Evolutionary conservation across 2,888 invertebrate species (phyloP).

Genomic region (Tiliacea citrago): DNA sequence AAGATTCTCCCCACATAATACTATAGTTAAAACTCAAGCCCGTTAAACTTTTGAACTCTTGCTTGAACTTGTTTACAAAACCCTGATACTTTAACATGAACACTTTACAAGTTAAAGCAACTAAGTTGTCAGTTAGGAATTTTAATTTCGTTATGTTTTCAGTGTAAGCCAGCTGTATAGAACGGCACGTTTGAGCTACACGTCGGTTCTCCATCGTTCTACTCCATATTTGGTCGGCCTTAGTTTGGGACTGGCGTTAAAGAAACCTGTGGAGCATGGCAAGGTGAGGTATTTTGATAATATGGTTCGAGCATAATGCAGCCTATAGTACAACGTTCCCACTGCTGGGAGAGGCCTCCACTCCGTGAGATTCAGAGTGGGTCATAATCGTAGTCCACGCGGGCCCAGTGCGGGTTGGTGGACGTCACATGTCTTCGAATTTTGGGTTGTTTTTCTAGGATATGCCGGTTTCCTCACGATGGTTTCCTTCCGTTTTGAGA

Average conservation of each 20-base stretch:
- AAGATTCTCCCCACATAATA: conserved; percentile 34
- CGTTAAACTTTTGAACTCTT: conserved; percentile 54
- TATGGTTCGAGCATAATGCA: not conserved
- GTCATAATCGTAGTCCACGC: not conserved
- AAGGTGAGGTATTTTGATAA: conserved; percentile 72
- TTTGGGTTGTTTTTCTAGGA: not conserved
- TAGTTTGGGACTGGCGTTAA: conserved; percentile 90
- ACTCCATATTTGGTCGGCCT: conserved; percentile 92
- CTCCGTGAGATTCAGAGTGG: too few relatives aligned
- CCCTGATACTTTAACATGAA: conserved; percentile 60
- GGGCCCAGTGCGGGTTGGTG: too few relatives aligned
- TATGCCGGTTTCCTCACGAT: too few relatives aligned
- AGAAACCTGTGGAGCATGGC: conserved; percentile 81
- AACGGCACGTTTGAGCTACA: conserved; percentile 92
- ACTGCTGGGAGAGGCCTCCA: not conserved
- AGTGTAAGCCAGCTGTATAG: conserved; percentile 93
- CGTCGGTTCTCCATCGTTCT: conserved; percentile 91
- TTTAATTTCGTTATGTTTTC: conserved; percentile 70
- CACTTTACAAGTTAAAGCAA: conserved; percentile 58
- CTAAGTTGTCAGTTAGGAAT: conserved; percentile 60
- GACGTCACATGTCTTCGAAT: not conserved
- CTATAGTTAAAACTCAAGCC: conserved; percentile 48
- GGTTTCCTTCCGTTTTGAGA: not conserved
- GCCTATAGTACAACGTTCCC: too few relatives aligned
- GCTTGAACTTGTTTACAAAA: conserved; percentile 57